Evolutionary conservation across 2,113 vertebrate species (phyloP), one percentile per base, ranked within the genome.

Genomic region (Podiceps cristatus): DNA sequence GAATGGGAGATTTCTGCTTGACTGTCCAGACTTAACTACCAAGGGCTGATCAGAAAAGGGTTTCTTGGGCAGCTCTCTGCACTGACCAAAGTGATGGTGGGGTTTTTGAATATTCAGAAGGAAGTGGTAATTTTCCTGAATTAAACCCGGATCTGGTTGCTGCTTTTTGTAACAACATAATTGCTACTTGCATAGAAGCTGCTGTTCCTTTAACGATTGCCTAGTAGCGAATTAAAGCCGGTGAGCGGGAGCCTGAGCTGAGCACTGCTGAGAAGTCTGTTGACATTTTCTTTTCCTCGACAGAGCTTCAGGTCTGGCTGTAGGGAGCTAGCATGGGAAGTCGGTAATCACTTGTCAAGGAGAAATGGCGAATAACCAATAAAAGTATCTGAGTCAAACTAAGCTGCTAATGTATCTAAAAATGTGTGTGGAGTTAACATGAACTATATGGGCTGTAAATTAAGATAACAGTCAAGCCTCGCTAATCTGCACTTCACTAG

Each of bases 341-440:
- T 94, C 85, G 66, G 87, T 96, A 93, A 93, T 95, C 95, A 85
- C 91, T 97, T 94, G 93, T 97, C 96, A 96, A 83, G 88, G 95
- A 97, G 86, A 88, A 95, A 81, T 71, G 78, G 89, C 3, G 0
- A 90, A 90, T 93, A 94, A 96, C 88, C 67, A 96, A 22, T 86
- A 47, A 58, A 89, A 85, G 58, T 86, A 95, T 94, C 56, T 42
- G 42, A 94, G 73, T 91, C 88, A 53, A 94, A 75, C 87, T 96
- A 78, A 91, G 85, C 89, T 89, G 80, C 81, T 90, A 94, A 95
- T 94, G 73, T 94, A 91, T 79, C 86, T 96, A 78, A 97, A 97
- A 93, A 90, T 85, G 79, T 92, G 58, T 49, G 75, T 76, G 56
- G 86, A 81, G 47, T 95, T 94, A 92, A 88, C 85, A 58, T 95